A percentile compares a stretch with the other conserved stretches of the same genome.
phyloP scores from a whole-genome alignment of 2,797 vertebrate species.

The Oreochromis mossambicus region DNA sequence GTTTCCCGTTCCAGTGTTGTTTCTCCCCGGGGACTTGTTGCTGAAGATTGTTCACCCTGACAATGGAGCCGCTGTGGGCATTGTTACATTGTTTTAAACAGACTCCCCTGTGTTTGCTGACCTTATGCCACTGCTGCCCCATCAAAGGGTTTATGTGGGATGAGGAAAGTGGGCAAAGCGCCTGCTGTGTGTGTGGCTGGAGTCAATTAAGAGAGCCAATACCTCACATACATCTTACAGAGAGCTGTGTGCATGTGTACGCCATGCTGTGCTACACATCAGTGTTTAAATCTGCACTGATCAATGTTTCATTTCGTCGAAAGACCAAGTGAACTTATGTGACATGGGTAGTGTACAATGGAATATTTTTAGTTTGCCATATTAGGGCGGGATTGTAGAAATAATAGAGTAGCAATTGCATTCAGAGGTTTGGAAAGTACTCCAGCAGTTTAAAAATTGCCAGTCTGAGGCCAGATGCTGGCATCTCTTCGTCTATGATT shows the following conservation, averaged over 20 bases:
- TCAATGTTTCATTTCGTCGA: neutral
- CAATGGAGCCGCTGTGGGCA: constrained; percentile 66
- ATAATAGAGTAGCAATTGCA: neutral
- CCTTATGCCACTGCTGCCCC: constrained; percentile 21
- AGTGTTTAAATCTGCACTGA: neutral
- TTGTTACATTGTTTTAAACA: constrained; percentile 68
- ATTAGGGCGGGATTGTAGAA: neutral
- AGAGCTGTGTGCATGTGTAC: neutral
- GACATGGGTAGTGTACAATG: neutral
- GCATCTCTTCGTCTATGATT: neutral
- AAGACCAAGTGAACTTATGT: neutral
- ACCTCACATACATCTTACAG: neutral
- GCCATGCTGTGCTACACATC: neutral
- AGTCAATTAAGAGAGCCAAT: constrained; percentile 21
- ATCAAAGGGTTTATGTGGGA: constrained; percentile 41
- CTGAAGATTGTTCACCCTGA: constrained; percentile 63
- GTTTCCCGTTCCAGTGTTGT: constrained; percentile 71
- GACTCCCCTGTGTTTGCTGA: constrained; percentile 15
- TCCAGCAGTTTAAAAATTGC: neutral
- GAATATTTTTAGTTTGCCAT: neutral
- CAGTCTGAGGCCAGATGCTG: neutral
- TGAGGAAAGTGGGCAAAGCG: constrained; percentile 11
- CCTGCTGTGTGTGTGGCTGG: neutral
- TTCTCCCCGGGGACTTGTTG: constrained; percentile 44
- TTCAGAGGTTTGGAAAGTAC: neutral